Conservation (phyloP, 2,888 invertebrate genomes). For the Synergus laeviventris region DNA sequence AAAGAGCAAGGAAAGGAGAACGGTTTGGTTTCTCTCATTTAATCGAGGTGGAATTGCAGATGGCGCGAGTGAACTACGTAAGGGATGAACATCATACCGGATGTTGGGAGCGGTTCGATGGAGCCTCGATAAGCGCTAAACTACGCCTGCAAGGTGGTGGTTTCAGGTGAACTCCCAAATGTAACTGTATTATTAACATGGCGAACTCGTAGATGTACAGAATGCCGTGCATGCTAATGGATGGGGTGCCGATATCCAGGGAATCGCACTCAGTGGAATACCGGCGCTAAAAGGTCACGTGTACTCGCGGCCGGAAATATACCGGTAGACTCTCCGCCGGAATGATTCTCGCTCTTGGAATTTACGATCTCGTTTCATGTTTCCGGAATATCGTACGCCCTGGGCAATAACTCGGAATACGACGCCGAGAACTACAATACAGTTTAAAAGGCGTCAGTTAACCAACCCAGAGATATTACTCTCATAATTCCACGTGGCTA, state of each 20-base stretch:
- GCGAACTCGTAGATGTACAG: slow-evolving; percentile 15
- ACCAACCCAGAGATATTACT: slow-evolving; percentile 22
- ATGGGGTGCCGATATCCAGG: slow-evolving; percentile 39
- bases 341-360: slow-evolving; percentile 30
- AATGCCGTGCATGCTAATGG: slow-evolving; percentile 33
- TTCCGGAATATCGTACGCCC: slow-evolving; percentile 34
- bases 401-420: slow-evolving; percentile 38
- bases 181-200: slow-evolving; percentile 35
- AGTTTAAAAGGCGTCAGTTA: slow-evolving; percentile 36
- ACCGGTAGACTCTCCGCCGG: slow-evolving; percentile 25
- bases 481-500: slow-evolving; percentile 13
- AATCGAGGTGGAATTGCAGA: slow-evolving; percentile 25
- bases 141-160: slow-evolving; percentile 21
- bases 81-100: slow-evolving; percentile 19
- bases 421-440: slow-evolving; percentile 32
- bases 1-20: not conserved
- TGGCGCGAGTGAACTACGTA: not conserved
- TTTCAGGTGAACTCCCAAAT: slow-evolving; percentile 31
- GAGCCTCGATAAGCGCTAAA: slow-evolving; percentile 27
- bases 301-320: slow-evolving; percentile 39
- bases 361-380: slow-evolving; percentile 37
- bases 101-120: slow-evolving; percentile 22
- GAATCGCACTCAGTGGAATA: slow-evolving; percentile 27
- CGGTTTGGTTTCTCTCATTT: not conserved
- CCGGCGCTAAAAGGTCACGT: slow-evolving; percentile 35